Evolutionary conservation across 2,888 invertebrate genomes (phyloP), one percentile per base, ranked within the genome.

Genomic region (Lucinisca nassula): DNA sequence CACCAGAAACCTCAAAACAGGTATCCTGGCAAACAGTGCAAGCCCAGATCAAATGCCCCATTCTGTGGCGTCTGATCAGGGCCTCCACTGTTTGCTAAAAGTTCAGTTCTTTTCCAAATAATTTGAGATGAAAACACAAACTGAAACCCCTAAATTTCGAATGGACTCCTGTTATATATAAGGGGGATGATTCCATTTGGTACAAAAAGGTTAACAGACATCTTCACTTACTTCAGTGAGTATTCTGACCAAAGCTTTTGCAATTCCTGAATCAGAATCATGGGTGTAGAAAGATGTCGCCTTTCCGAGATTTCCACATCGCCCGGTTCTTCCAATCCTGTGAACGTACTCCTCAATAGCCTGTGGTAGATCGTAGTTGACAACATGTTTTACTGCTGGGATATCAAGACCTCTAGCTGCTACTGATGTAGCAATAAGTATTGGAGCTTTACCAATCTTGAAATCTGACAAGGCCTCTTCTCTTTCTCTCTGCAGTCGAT

Each of bases 271-370:
- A 27, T 93, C 94, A 0, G 95, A 87, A 95, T 98, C 93, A 45
- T 91, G 77, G 10, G 86, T 87, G 85, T 92, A 95, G 89, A 95
- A 95, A 35, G 94, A 94, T 12, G 94, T 94, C 24, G 92, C 92
- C 95, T 94, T 96, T 97, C 98, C 99, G 91, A 99, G 97, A 97
- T 99, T 99, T 88, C 99, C 99, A 98, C 99, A 99, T 95, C 99
- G 98, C 81, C 99, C 99, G 32, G 99, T 99, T 97, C 99, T 98
- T 82, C 99, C 99, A 97, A 99, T 99, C 78, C 97, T 97, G 97
- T 99, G 99, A 87, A 99, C 99, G 96, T 99, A 99, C 96, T 99
- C 99, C 96, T 99, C 99, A 92, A 99, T 99, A 96, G 99, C 99
- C 32, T 98, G 98, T 73, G 99, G 99, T 95, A 99, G 97, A 97